These are phyloP conservation scores for Luidia sarsii DNA, from an alignment of 53 echinoderm and acorn worm species.

Conservation along the genomic window DNA sequence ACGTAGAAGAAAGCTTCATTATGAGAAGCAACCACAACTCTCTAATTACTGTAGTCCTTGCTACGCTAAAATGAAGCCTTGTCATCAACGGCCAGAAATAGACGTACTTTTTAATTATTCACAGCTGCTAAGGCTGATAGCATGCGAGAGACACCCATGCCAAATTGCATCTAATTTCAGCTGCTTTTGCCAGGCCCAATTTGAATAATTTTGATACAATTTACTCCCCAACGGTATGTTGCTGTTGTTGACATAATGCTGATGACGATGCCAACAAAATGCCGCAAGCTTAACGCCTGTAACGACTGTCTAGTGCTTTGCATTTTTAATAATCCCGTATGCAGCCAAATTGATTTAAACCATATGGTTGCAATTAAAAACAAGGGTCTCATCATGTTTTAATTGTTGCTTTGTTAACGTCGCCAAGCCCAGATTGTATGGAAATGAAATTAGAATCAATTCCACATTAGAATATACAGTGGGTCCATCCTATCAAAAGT, in stretches of 20 bases:
- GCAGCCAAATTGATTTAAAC: conserved; percentile 12
- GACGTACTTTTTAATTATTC: conserved; percentile 48
- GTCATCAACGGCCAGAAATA: conserved; percentile 38
- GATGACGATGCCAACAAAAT: too few relatives aligned
- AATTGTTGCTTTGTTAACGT: too few relatives aligned
- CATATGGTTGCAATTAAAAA: conserved; percentile 31
- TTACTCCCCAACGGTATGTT: conserved; percentile 8
- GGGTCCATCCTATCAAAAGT: too few relatives aligned
- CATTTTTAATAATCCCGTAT: conserved; percentile 35
- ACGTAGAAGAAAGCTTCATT: too few relatives aligned
- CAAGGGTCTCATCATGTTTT: neutral
- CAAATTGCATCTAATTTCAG: conserved; percentile 43
- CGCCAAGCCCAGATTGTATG: too few relatives aligned
- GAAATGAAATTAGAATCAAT: too few relatives aligned
- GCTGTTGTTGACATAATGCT: neutral
- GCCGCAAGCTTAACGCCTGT: neutral
- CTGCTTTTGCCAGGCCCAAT: conserved; percentile 31
- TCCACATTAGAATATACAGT: too few relatives aligned
- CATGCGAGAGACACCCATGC: conserved; percentile 31
- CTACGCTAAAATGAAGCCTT: conserved; percentile 9
- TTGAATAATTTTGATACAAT: conserved; percentile 52
- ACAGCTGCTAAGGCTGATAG: conserved; percentile 32
- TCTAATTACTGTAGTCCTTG: too few relatives aligned
- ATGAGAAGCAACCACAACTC: too few relatives aligned
- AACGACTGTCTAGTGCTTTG: neutral